Percentiles rank a stretch among this genome's conserved stretches.
Conservation (phyloP, 2,797 vertebrate genomes). For the Gymnodraco acuticeps region DNA sequence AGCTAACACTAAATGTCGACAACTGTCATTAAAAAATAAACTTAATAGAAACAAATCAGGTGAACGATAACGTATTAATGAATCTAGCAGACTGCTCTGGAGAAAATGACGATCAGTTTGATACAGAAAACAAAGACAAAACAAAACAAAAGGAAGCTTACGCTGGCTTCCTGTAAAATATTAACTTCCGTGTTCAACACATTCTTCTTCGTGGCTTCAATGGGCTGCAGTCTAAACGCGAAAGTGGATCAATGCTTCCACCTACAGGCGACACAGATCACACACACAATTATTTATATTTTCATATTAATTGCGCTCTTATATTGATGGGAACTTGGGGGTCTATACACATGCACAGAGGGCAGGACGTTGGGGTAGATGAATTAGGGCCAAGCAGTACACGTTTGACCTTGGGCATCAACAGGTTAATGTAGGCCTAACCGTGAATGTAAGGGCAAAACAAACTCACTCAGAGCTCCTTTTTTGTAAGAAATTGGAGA, state of each 20-base stretch:
- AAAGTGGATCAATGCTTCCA: neutral
- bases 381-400: no score
- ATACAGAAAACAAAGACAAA: slow-evolving; percentile 65
- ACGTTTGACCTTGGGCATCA: no score
- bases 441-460: no score
- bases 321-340: no score
- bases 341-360: no score
- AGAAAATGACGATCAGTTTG: neutral
- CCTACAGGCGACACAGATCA: slow-evolving; percentile 35
- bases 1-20: slow-evolving; percentile 39
- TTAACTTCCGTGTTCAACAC: slow-evolving; percentile 74
- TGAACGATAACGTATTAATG: neutral
- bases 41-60: neutral
- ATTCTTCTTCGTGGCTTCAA: slow-evolving; percentile 65
- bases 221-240: fast-evolving
- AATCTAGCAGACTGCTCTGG: neutral
- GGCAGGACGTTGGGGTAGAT: no score
- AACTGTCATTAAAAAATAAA: neutral
- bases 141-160: slow-evolving; percentile 79
- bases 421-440: no score
- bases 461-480: no score
- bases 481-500: no score
- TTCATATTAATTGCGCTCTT: no score
- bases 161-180: slow-evolving; percentile 59
- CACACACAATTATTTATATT: no score